Base-by-base conservation (phyloP, 1,140 invertebrate genomes). In the Solenopsis fugax region DNA sequence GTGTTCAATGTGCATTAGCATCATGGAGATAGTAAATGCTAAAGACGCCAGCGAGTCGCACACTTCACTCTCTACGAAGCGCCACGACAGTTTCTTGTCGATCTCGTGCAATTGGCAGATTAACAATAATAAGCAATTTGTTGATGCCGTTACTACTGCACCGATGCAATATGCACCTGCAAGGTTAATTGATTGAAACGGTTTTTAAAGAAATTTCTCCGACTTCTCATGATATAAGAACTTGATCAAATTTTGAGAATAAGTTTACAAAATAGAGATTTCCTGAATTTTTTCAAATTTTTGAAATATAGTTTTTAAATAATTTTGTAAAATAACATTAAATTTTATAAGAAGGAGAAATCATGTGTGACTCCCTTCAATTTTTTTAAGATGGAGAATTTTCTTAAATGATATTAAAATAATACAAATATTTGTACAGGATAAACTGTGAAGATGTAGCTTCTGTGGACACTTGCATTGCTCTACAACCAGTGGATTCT, bases 81-180 rank as follows among this genome's bases (percentile, higher is more conserved):
- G 4, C n/a, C 69, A 85, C 12, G 41, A 78, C 6, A 78, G 16
- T 34, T 85, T 71, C 64, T 58, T 93, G 41, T 50, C 90, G 67
- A 64, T 93, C 52, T 88, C 90, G 0, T 94, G 91, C 9, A 95
- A 94, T 52, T 95, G 94, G 94, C 54, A 90, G 52, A 91, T 93
- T 0, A 87, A 60, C 64, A 92, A 91, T 50, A 86, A 87, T 7
- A 93, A 93, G 89, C 41, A 85, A 48, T 90, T 93, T 18, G 16
- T 65, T 16, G 90, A 94, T 73, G 87, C 91, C 6, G 85, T 95
- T 13, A 93, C 92, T 0, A 89, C 86, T 50, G 64, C 78, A 29
- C n/a, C 52, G 4, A 65, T 87, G 13, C 65, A 71, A 9, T 21
- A 92, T 84, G 80, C 85, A 65, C 45, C 86, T 58, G 84, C 87